A percentile compares a stretch with the other conserved stretches of the same genome.
Evolutionary conservation across 1,140 invertebrate genomes (phyloP).

Genomic region (Acromyrmex echinatior): DNA sequence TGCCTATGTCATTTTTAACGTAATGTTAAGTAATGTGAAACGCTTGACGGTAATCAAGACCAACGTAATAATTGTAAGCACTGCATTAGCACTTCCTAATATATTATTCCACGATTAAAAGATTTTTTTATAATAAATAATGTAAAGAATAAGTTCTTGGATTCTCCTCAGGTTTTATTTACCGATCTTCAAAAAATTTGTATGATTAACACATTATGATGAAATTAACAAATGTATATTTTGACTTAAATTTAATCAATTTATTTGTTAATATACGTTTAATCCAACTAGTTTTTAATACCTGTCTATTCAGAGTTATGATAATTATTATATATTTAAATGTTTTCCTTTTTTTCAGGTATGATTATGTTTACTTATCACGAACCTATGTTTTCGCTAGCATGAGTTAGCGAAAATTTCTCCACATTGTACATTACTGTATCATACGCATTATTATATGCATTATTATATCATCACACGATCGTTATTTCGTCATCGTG

Average conservation of each 20-base stretch:
- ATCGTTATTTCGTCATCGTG: slow-evolving; percentile 55
- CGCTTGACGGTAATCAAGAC: slow-evolving; percentile 49
- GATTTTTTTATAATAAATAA: background rate
- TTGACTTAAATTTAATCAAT: slow-evolving; percentile 33
- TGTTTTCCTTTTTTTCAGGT: slow-evolving; percentile 73
- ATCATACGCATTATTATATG: slow-evolving; percentile 49
- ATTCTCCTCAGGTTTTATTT: slow-evolving; percentile 6
- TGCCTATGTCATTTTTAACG: slow-evolving; percentile 11
- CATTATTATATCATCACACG: slow-evolving; percentile 39
- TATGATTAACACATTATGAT: slow-evolving; percentile 43
- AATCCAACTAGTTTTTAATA: slow-evolving; percentile 57
- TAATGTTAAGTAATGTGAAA: slow-evolving; percentile 41
- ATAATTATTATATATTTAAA: slow-evolving; percentile 64
- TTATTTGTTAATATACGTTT: slow-evolving; percentile 59
- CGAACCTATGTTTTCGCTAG: slow-evolving; percentile 68
- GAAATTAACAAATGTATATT: slow-evolving; percentile 47
- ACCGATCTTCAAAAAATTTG: slow-evolving; percentile 12
- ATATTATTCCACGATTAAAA: background rate
- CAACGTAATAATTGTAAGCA: slow-evolving; percentile 37
- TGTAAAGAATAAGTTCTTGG: background rate
- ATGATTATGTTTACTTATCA: slow-evolving; percentile 70
- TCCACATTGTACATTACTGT: slow-evolving; percentile 61
- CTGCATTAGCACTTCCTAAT: background rate
- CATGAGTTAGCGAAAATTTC: slow-evolving; percentile 63
- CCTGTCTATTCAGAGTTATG: slow-evolving; percentile 35